Evolutionary conservation across 92 coral and sea anemone species (phyloP), one percentile per base, ranked within the genome.

Genomic region (Epizoanthus scotinus): DNA sequence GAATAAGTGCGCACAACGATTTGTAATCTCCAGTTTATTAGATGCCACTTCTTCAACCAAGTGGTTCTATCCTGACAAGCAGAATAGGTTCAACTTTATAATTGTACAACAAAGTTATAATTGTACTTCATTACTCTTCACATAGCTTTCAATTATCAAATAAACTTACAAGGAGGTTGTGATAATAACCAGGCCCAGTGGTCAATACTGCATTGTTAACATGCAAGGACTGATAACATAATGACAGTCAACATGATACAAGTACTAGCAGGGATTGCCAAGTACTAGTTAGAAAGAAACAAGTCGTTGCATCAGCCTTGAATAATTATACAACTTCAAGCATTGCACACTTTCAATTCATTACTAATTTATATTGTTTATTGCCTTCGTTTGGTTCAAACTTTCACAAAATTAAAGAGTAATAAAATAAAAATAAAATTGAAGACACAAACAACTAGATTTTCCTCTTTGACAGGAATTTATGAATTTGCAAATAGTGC

Each of bases 21-120:
- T 64, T 34, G 17, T 31, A 64, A 64, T 38, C 61, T 58, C 68
- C 40, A 34, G 38, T 75, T 75, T 75, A 75, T 75, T 75, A 10
- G 68, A 75, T 38, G 54, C 18, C 20, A 25, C 34, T 25, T 64
- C 22, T 26, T 58, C 44, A 58, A 75, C 63, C 81, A 75, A 75
- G 81, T 19, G 19, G 53, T 52, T 36, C 1, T 31, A 75, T 34
- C 54, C 36, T 75, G 65, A 8, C 57, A 4, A 63, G 34, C 27
- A 54, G 78, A 73, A 25, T 53, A 26, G 20, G 19, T 62, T 59
- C 22, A 31, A 75, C 68, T 60, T 36, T 75, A 42, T 15, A 36
- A 75, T 67, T 34, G 65, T 73, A 56, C 79, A 56, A 56, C 52
- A 47, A 47, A 47, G 52, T 50, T 59, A 24, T 34, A 34, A 34